A percentile compares a stretch with the other conserved stretches of the same genome.
These are phyloP conservation scores for Cephus pulcher DNA, from an alignment of 2,888 invertebrate species.

Conservation along the genomic window DNA sequence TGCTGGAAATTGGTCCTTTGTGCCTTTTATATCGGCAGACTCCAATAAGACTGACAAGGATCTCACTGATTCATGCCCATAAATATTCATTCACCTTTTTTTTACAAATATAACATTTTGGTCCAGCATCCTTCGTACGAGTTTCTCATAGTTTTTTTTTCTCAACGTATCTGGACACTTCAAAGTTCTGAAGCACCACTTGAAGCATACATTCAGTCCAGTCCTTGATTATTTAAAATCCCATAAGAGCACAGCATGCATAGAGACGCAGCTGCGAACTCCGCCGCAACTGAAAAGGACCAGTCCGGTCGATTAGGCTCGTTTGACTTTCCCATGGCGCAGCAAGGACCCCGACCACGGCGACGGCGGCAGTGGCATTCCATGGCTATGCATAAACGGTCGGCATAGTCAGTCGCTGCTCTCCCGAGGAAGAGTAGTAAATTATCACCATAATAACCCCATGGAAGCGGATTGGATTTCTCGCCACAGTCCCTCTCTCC, in stretches of 20 bases:
- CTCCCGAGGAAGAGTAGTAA: slow-evolving; percentile 51
- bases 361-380: slow-evolving; percentile 35
- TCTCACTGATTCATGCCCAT: not conserved
- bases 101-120: not conserved
- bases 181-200: not conserved
- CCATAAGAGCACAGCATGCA: not conserved
- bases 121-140: not conserved
- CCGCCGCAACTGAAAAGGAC: not conserved
- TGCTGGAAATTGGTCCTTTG: slow-evolving; percentile 21
- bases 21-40: slow-evolving; percentile 30
- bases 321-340: slow-evolving; percentile 47
- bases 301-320: slow-evolving; percentile 28
- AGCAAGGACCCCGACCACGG: not conserved
- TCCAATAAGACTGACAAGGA: not conserved
- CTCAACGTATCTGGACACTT: not conserved
- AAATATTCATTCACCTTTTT: not conserved
- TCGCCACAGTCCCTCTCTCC: slow-evolving; percentile 46
- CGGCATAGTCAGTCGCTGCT: slow-evolving; percentile 39
- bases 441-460: slow-evolving; percentile 62
- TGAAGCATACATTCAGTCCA: not conserved
- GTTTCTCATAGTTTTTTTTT: not conserved
- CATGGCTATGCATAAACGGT: slow-evolving; percentile 45
- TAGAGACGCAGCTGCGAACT: not conserved
- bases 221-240: not conserved
- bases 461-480: slow-evolving; percentile 60